Percentiles rank a stretch among this genome's conserved stretches.
These are phyloP conservation scores for Dicentrarchus labrax DNA, from an alignment of 2,113 vertebrate species.

Conservation along the genomic window DNA sequence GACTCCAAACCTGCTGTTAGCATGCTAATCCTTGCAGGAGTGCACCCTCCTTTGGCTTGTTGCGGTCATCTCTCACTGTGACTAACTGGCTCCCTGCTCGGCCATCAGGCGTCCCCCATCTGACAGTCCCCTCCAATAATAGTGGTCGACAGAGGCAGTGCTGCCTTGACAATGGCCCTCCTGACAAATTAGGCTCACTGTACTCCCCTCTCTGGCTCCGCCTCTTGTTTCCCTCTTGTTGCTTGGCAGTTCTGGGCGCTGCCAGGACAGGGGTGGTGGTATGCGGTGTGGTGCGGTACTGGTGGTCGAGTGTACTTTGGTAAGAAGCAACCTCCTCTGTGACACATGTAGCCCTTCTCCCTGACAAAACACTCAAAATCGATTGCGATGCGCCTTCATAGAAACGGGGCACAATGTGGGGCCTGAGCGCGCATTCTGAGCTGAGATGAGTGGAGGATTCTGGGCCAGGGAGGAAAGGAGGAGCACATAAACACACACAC, in stretches of 20 bases:
- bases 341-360: constrained; percentile 72
- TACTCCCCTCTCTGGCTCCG: constrained; percentile 61
- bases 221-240: constrained; percentile 67
- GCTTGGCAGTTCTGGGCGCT: constrained; percentile 65
- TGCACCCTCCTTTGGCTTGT: constrained; percentile 48
- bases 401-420: constrained; percentile 70
- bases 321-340: constrained; percentile 40
- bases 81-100: constrained; percentile 72
- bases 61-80: constrained; percentile 67
- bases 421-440: constrained; percentile 68
- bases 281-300: constrained; percentile 19
- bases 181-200: constrained; percentile 76
- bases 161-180: constrained; percentile 73
- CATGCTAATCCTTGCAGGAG: constrained; percentile 72
- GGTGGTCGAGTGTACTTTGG: constrained; percentile 44
- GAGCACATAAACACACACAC: constrained; percentile 49
- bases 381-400: constrained; percentile 64
- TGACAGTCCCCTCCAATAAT: constrained; percentile 75
- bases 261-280: constrained; percentile 42
- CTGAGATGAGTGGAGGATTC: constrained; percentile 73
- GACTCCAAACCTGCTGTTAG: constrained; percentile 67
- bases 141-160: constrained; percentile 75
- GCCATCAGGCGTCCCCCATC: constrained; percentile 67
- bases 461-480: constrained; percentile 66
- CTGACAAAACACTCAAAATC: constrained; percentile 73